A percentile compares a stretch with the other conserved stretches of the same genome.
phyloP scores from a whole-genome alignment of 2,888 invertebrate genomes.

The Apodemia mormo region DNA sequence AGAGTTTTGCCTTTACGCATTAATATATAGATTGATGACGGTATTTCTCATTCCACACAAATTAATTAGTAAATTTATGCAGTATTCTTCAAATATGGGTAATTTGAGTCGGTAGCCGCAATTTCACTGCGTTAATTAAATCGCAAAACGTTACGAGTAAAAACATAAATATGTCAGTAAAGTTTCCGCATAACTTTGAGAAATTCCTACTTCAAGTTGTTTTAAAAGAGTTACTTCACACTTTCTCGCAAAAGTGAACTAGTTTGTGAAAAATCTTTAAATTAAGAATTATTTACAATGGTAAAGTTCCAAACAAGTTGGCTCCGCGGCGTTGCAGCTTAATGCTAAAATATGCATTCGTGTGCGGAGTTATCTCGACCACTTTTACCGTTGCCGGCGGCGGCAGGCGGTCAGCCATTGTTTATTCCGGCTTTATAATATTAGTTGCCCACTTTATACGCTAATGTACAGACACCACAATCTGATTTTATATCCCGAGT shows the following conservation, averaged over 20 bases:
- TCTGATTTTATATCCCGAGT: slow-evolving; percentile 25
- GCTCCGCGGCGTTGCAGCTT: slow-evolving; percentile 64
- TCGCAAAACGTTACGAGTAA: no score
- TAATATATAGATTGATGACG: no score
- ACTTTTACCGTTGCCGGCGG: slow-evolving; percentile 60
- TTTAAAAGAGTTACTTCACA: slow-evolving; percentile 34
- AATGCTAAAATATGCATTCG: slow-evolving; percentile 76
- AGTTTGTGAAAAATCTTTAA: slow-evolving; percentile 52
- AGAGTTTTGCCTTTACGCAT: no score
- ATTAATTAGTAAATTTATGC: no score
- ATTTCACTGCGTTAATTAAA: no score
- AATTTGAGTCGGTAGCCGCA: no score
- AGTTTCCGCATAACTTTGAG: no score
- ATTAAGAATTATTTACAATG: slow-evolving; percentile 69
- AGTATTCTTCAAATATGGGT: no score
- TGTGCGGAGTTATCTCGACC: slow-evolving; percentile 68
- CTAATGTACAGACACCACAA: slow-evolving; percentile 38
- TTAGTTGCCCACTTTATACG: slow-evolving; percentile 47
- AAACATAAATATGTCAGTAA: no score
- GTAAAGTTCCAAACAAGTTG: slow-evolving; percentile 69
- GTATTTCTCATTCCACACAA: no score
- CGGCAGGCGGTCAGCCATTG: slow-evolving; percentile 59
- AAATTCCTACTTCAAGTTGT: no score
- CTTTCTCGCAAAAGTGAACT: slow-evolving; percentile 35
- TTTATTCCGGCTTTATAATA: slow-evolving; percentile 62